phyloP scores from a whole-genome alignment of 2,113 vertebrate genomes.

The Crotalus helleri region DNA sequence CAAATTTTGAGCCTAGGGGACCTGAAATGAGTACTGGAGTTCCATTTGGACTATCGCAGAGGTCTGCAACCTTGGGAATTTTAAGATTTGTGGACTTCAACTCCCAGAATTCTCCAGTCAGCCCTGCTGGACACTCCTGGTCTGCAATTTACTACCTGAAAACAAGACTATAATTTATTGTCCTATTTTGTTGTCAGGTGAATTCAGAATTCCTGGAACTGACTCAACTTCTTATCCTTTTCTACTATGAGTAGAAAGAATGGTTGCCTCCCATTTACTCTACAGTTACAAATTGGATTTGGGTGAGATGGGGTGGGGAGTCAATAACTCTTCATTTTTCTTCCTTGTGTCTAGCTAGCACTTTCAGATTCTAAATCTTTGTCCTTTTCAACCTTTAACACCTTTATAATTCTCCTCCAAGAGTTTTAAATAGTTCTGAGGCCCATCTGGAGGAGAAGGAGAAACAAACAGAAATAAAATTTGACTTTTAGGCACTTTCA shows the following conservation, averaged over 20 bases:
- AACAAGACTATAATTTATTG: not conserved
- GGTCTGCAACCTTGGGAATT: not conserved
- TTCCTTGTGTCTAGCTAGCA: not conserved
- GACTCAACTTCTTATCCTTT: not conserved
- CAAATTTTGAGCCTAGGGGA: not conserved
- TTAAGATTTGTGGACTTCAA: not conserved
- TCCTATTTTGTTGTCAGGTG: not conserved
- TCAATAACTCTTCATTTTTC: not conserved
- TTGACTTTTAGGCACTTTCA: not conserved
- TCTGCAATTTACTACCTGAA: not conserved
- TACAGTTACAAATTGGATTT: not conserved
- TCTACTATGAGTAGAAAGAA: not conserved
- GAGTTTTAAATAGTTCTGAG: not conserved
- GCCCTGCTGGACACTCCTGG: not conserved
- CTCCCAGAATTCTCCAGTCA: not conserved
- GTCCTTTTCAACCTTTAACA: not conserved
- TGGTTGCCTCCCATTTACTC: too few relatives aligned
- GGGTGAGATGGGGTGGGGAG: rapidly evolving
- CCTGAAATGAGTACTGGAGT: not conserved
- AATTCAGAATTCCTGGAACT: not conserved
- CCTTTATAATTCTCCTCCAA: not conserved
- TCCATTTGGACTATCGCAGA: not conserved
- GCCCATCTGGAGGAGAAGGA: not conserved
- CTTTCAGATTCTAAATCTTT: not conserved
- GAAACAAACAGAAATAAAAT: slow-evolving; percentile 1